These are phyloP conservation scores for Cryptocephalus primarius DNA, from an alignment of 2,888 invertebrate genomes.

Conservation along the genomic window DNA sequence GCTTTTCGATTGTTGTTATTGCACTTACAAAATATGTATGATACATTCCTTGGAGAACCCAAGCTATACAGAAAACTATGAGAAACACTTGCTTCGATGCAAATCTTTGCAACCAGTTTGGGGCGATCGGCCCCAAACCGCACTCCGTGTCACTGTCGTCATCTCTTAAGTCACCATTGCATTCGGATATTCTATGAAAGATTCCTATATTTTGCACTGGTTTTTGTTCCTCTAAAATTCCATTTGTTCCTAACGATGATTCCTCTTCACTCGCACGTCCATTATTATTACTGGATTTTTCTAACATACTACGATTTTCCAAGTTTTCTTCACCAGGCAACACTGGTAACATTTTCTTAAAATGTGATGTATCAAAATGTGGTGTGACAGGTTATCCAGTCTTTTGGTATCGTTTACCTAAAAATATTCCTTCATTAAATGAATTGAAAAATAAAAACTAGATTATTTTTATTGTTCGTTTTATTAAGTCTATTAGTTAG, in stretches of 20 bases:
- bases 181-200: conserved; percentile 22
- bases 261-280: conserved; percentile 26
- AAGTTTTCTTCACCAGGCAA: conserved; percentile 9
- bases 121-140: conserved; percentile 70
- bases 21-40: conserved; percentile 90
- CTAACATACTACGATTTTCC: conserved; percentile 15
- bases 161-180: conserved; percentile 28
- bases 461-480: not conserved
- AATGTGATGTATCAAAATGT: conserved; percentile 5
- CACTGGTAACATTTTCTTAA: not conserved
- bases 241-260: conserved; percentile 17
- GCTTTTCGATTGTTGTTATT: conserved; percentile 85
- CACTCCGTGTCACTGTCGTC: conserved; percentile 51
- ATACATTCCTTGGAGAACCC: conserved; percentile 85
- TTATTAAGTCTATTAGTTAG: no score
- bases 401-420: not conserved
- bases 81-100: conserved; percentile 84
- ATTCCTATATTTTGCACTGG: conserved; percentile 24
- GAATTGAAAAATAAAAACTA: not conserved
- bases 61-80: conserved; percentile 76
- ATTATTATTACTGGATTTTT: conserved; percentile 28
- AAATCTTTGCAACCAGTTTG: conserved; percentile 63
- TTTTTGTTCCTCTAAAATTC: conserved; percentile 30
- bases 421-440: not conserved
- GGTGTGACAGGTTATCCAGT: conserved; percentile 4